A percentile compares a stretch with the other conserved stretches of the same genome.
phyloP scores from a whole-genome alignment of 2,113 vertebrate species.

The Gymnocephalus cernua region DNA sequence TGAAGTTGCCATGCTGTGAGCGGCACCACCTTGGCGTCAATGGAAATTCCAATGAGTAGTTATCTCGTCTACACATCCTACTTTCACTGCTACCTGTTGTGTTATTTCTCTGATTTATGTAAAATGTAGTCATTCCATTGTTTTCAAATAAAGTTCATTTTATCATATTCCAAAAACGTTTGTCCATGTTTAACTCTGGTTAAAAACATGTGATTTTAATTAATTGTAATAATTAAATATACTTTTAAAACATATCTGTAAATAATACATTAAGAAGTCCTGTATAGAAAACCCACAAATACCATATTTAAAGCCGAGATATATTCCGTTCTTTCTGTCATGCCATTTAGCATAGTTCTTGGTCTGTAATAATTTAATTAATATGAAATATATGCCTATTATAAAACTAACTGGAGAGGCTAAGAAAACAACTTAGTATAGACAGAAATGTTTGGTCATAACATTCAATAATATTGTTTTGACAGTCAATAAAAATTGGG shows the following conservation, averaged over 20 bases:
- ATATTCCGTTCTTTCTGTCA: not conserved
- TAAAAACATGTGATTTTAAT: not conserved
- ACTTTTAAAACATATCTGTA: not conserved
- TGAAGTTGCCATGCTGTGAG: conserved; percentile 38
- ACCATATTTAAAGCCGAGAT: not conserved
- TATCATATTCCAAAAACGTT: conserved; percentile 30
- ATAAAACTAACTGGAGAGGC: not conserved
- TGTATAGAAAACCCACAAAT: not conserved
- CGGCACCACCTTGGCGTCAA: conserved; percentile 9
- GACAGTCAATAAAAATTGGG: conserved; percentile 49
- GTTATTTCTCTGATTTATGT: conserved; percentile 28
- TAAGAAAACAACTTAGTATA: not conserved
- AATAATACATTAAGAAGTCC: not conserved
- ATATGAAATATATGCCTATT: not conserved
- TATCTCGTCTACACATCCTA: conserved; percentile 1
- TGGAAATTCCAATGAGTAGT: conserved; percentile 47
- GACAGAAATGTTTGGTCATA: not conserved
- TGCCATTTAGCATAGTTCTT: not conserved
- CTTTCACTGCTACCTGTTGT: conserved; percentile 29
- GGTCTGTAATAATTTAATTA: not conserved
- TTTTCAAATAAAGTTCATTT: conserved; percentile 70
- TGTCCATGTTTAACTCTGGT: not conserved
- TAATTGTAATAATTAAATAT: not conserved
- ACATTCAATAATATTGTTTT: conserved; percentile 6
- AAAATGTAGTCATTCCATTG: conserved; percentile 71